Evolutionary conservation across 1,140 invertebrate genomes (phyloP), one percentile per base, ranked within the genome.

Genomic region (Mizuhopecten yessoensis): DNA sequence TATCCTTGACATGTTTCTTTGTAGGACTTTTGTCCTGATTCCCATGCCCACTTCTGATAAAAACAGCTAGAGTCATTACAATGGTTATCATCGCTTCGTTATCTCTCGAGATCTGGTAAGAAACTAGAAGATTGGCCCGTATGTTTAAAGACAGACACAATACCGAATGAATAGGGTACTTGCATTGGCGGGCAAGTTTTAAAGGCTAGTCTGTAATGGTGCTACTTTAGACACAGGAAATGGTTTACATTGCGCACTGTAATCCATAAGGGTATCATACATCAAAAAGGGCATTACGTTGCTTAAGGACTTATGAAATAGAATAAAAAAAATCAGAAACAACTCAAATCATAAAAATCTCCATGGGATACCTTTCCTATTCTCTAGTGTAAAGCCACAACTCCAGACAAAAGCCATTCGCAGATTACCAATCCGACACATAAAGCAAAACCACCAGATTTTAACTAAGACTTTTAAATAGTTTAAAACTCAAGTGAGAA

Each of bases 241-340:
- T 75, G 57, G 23, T 75, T 75, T 29, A 29, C n/a, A 75, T 75
- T n/a, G 29, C 17, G 9, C 7, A 75, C 17, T 17, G n/a, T 75
- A 75, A 29, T 75, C 57, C 57, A 75, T 75, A 75, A 75, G 29
- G 57, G 29, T 75, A 75, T 75, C 57, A 29, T n/a, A 29, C 57
- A 75, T 75, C 57, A 75, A 75, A 75, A 75, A 75, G 29, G 57
- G 57, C 57, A 75, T 75, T 75, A 75, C 57, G 23, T 75, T n/a
- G 57, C 57, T 75, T 29, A 75, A 75, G 57, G 57, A 75, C 57
- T 75, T 75, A 75, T n/a, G 23, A 75, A 75, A n/a, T 75, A 75
- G n/a, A 75, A 75, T 29, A n/a, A 75, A 75, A 75, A 75, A 75
- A 75, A 29, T 75, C 57, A 75, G 57, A 75, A 75, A 75, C 9